Base-by-base conservation (phyloP, 2,888 invertebrate genomes). In the Scaptomyza caliginosa region DNA sequence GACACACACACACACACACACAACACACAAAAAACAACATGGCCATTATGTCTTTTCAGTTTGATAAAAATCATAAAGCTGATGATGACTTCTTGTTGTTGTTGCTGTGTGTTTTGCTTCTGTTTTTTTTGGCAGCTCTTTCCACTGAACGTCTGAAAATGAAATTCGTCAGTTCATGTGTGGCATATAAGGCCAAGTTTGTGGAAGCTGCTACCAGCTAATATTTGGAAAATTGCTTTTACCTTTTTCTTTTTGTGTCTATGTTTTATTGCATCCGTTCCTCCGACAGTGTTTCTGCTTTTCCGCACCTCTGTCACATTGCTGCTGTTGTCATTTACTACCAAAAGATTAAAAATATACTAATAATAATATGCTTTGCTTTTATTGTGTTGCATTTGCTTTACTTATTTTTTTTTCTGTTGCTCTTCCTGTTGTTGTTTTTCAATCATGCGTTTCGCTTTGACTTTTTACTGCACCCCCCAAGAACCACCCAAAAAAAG, bases 381-480 rank as follows among this genome's bases (percentile, higher is more conserved):
- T 75, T 64, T 59, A 51, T 59, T 72, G 51, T 59, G 66, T 66
- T 75, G 72, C 66, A 71, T 60, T 65, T 65, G 58, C 40, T 48
- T 49, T 51, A 8, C 6, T 38, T 57, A 54, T 50, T 57, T 23
- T 43, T 62, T 48, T 52, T 17, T 50, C 45, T 75, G 26, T 32
- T 39, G 23, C 56, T 54, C n/a, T 49, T 54, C 13, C 52, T 76
- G 48, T 59, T 80, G 54, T 65, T 84, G 50, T 64, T 58, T 84
- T 86, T 78, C 67, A 86, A 81, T 81, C 87, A 72, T 78, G 85
- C 85, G 81, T 77, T 83, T 67, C 72, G 85, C 81, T 81, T 81
- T 86, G 81, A 78, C 79, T 81, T 70, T 74, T 80, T 55, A 84
- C 67, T 82, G 81, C 85, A 77, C 67, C 55, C 56, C 26, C 1